Evolutionary conservation across 2,113 vertebrate species (phyloP), one percentile per base, ranked within the genome.

Genomic region (Pardalotus punctatus): DNA sequence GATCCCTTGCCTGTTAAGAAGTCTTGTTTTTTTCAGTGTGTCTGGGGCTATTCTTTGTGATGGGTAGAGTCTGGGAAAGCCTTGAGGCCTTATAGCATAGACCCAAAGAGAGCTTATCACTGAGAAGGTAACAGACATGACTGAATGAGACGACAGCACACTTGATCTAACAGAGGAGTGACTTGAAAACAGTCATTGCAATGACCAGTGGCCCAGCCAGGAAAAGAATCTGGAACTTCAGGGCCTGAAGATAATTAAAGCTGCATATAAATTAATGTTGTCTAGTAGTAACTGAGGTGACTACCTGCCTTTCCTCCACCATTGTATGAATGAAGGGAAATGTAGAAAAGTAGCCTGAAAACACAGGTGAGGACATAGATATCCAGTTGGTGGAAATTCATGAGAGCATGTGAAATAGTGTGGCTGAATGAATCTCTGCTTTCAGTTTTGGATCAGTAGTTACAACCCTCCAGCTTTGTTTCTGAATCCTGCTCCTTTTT

Each of bases 321-420:
- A 9, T 3, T 66, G 13, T 7, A 15, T 2, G 7, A 73, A 51
- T 42, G 43, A 85, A 90, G 18, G 5, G 7, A 82, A 81, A 56
- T 12, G 16, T 17, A 62, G n/a, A 87, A 93, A 58, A 15, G 12
- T 16, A 56, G 58, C 40, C 53, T 43, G 50, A 77, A 56, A 17
- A 40, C 6, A 4, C 0, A 0, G 27, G 51, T 67, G 72, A 58
- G 48, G 42, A 51, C 0, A 0, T 4, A 19, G 23, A 12, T 27
- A 47, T 24, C 14, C 43, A 47, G 6, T 5, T 43, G 12, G 23
- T 33, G 18, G 45, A 91, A 95, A 81, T 20, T 23, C 42, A 23
- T 16, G 22, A 15, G 4, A 36, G 5, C 17, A 12, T 29, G 12
- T 60, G 11, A 33, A 53, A 50, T 7, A n/a, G 27, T 11, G 24